Percentiles rank a stretch among this genome's conserved stretches.
These are phyloP conservation scores for Novumbra hubbsi DNA, from an alignment of 2,797 vertebrate species.

Conservation along the genomic window DNA sequence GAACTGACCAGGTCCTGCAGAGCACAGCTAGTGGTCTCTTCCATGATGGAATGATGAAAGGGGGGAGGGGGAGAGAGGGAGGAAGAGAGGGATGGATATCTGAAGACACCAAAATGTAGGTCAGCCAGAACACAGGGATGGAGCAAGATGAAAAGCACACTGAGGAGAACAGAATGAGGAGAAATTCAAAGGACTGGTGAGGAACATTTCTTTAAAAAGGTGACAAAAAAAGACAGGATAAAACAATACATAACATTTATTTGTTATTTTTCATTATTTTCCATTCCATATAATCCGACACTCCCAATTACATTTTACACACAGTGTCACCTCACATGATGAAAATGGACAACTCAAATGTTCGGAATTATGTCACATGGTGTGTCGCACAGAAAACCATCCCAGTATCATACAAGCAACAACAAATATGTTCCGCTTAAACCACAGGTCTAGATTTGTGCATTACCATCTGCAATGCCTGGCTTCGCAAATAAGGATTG, in stretches of 20 bases:
- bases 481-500: neutral
- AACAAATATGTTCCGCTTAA: neutral
- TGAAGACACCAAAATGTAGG: conserved; percentile 57
- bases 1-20: conserved; percentile 6
- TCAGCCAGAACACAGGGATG: conserved; percentile 40
- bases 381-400: neutral
- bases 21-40: neutral
- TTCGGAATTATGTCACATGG: neutral
- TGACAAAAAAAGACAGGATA: neutral
- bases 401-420: neutral
- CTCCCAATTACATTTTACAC: neutral
- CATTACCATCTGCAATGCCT: neutral
- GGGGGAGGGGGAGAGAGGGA: conserved; percentile 8
- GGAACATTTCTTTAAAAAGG: no score
- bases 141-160: conserved; percentile 8
- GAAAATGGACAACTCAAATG: neutral
- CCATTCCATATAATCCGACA: neutral
- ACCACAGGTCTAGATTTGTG: neutral
- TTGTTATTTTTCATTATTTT: no score
- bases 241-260: neutral
- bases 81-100: conserved; percentile 12
- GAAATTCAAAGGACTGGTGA: neutral
- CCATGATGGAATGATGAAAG: neutral
- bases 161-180: conserved; percentile 8
- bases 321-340: neutral